Evolutionary conservation across 2,797 vertebrate species (phyloP).

Genomic region (Mico argentatus): DNA sequence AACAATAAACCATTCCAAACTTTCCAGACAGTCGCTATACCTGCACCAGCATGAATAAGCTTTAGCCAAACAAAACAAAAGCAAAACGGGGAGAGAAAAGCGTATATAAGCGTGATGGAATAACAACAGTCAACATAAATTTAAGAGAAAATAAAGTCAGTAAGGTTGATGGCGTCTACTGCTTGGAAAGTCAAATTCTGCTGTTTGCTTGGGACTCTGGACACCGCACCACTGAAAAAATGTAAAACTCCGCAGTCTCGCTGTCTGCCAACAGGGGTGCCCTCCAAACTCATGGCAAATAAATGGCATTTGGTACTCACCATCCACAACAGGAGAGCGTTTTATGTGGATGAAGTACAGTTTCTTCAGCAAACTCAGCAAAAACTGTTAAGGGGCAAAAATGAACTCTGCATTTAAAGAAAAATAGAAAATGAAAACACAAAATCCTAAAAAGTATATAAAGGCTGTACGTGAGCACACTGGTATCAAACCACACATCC

Average conservation of each 20-base stretch:
- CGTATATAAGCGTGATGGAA: background rate
- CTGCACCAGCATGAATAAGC: background rate
- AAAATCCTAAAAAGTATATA: constrained; percentile 81
- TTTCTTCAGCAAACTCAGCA: constrained; percentile 55
- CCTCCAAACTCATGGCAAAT: background rate
- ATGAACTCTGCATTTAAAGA: constrained; percentile 80
- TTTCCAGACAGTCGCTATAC: background rate
- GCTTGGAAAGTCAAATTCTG: background rate
- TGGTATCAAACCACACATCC: constrained; percentile 84
- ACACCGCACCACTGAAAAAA: background rate
- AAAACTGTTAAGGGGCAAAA: constrained; percentile 77
- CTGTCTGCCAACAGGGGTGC: background rate
- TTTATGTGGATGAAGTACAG: constrained; percentile 73
- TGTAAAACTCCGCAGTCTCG: background rate
- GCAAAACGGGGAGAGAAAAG: background rate
- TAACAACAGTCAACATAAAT: background rate
- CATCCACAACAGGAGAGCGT: background rate
- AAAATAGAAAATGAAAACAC: constrained; percentile 71
- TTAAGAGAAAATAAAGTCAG: background rate
- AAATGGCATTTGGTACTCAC: background rate
- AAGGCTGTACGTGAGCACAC: constrained; percentile 83
- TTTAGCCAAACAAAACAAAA: background rate
- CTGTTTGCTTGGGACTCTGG: background rate
- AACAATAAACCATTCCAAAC: background rate
- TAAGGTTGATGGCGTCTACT: background rate